Evolutionary conservation across 2,113 vertebrate genomes (phyloP).

Genomic region (Nettapus auritus): DNA sequence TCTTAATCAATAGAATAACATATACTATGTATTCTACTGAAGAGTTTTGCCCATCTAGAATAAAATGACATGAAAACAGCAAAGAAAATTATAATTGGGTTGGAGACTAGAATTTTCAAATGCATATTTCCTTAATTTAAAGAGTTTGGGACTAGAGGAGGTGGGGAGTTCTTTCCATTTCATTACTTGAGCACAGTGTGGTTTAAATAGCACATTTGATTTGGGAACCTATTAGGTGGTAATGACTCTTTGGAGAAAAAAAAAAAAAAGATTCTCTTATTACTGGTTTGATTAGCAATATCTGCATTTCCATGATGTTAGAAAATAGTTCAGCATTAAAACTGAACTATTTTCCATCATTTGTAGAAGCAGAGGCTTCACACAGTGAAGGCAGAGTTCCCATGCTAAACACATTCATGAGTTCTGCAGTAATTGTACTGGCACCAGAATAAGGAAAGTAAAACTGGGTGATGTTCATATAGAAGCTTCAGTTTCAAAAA

Average conservation of each 20-base stretch:
- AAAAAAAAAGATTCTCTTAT: not conserved
- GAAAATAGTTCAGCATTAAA: not conserved
- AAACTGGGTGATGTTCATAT: not conserved
- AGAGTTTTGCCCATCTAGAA: not conserved
- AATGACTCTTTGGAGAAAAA: not conserved
- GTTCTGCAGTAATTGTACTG: not conserved
- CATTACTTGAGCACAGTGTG: slow-evolving; percentile 17
- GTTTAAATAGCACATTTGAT: slow-evolving; percentile 24
- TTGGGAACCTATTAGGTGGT: slow-evolving; percentile 18
- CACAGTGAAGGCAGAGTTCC: not conserved
- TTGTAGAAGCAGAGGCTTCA: not conserved
- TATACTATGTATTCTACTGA: not conserved
- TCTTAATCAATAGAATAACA: slow-evolving; percentile 9
- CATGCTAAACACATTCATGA: not conserved
- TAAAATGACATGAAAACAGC: not conserved
- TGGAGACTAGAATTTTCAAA: not conserved
- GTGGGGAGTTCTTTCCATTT: not conserved
- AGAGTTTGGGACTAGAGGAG: not conserved
- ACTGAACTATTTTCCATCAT: not conserved
- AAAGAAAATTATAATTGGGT: not conserved
- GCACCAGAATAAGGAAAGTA: not conserved
- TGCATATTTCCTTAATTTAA: not conserved
- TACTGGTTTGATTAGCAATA: slow-evolving; percentile 23
- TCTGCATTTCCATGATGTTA: not conserved
- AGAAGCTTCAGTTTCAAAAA: not conserved